A percentile compares a stretch with the other conserved stretches of the same genome.
Conservation (phyloP, 2,888 invertebrate species). For the Prosopocoilus inquinatus region DNA sequence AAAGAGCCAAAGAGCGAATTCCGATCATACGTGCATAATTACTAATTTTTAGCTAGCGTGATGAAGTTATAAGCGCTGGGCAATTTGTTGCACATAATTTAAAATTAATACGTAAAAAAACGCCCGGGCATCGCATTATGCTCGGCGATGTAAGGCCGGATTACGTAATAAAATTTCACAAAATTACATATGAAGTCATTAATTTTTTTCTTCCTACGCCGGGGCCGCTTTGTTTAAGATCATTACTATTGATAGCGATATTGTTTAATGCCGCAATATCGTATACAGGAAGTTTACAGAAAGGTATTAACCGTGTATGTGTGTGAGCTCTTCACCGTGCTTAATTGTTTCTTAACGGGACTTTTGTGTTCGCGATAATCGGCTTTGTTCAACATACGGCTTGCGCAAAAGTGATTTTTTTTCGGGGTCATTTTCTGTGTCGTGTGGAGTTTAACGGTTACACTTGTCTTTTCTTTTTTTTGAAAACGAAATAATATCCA, state of each 20-base stretch:
- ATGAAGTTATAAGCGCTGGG: neutral
- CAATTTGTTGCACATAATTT: neutral
- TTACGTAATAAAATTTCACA: neutral
- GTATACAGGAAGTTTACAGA: neutral
- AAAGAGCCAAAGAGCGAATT: no score
- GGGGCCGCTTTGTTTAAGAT: neutral
- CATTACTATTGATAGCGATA: neutral
- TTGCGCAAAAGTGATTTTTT: no score
- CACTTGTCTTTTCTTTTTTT: no score
- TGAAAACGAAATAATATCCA: no score
- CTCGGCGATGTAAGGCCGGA: neutral
- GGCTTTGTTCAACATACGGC: no score
- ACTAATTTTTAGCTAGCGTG: neutral
- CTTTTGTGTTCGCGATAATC: no score
- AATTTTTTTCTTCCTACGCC: neutral
- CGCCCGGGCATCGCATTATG: neutral
- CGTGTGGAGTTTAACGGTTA: no score
- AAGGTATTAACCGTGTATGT: no score
- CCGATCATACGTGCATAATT: neutral
- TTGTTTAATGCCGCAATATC: neutral
- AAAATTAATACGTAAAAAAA: neutral
- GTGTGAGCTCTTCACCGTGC: no score
- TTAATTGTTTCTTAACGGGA: no score
- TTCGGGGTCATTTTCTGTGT: no score
- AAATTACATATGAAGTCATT: neutral